Evolutionary conservation across 1,140 invertebrate genomes (phyloP), one percentile per base, ranked within the genome.

Genomic region (Battus philenor): DNA sequence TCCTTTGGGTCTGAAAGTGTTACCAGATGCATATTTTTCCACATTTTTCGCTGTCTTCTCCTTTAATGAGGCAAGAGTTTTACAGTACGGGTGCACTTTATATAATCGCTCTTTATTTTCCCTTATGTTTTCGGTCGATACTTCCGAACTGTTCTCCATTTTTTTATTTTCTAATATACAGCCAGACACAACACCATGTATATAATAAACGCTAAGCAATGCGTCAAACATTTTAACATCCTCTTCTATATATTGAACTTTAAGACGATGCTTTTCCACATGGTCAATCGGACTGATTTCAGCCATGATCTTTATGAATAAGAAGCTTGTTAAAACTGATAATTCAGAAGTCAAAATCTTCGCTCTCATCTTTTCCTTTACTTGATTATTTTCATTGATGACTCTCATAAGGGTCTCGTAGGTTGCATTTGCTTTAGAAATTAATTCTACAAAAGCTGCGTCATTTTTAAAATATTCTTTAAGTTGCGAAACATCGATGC

Each of bases 221-320:
- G 59, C 50, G 26, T 87, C 72, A 30, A 81, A 75, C 54, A 70
- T 73, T 36, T 73, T 51, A 0, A 91, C 86, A 55, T 94, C 91
- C 63, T 94, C 90, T 7, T 88, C 68, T 6, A 90, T 72, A 44
- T 94, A 93, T 30, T 88, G 67, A 2, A 91, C 80, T 71, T 93
- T 93, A 0, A 95, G 66, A 1, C 87, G 78, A 24, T 91, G 88
- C 67, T 94, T 94, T 31, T 91, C 88, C 0, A 93, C 89, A 1
- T 93, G 93, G 86, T 96, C 94, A 9, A 95, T 90, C 1, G 71
- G 57, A 47, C 63, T 80, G 5, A 86, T 59, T 65, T 86, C 74
- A 7, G 69, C 38, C 54, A 85, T 69, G 2, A 85, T 33, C 38
- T 60, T 66, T 0, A 72, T 17, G 1, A 86, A 61, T 0, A 89